A percentile compares a stretch with the other conserved stretches of the same genome.
Evolutionary conservation across 2,797 vertebrate species (phyloP).

Genomic region (Rhabdophis nuchalis): DNA sequence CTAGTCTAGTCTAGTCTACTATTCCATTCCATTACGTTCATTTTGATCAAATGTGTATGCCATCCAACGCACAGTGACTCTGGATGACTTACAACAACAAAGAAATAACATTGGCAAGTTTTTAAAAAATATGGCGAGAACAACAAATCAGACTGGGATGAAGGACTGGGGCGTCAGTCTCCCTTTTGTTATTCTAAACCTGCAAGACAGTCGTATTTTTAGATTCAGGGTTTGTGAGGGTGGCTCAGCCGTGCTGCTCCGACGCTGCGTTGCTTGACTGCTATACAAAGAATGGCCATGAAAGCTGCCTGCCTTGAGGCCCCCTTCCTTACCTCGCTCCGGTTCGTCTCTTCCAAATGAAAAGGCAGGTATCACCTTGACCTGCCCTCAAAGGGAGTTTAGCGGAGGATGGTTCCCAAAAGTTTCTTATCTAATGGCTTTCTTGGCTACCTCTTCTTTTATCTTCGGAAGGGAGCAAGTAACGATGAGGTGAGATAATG

Average conservation of each 20-base stretch:
- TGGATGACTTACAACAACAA: background rate
- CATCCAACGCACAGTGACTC: background rate
- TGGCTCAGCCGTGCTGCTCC: background rate
- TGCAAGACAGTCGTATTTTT: background rate
- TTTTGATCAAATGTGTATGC: background rate
- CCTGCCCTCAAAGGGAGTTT: background rate
- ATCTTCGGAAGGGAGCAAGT: background rate
- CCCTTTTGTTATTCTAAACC: background rate
- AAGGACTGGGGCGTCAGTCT: background rate
- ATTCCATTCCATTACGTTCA: too few relatives aligned
- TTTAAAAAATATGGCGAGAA: background rate
- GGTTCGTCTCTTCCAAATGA: background rate
- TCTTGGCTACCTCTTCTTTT: background rate
- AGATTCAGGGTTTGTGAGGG: background rate
- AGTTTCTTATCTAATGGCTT: background rate
- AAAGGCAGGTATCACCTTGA: background rate
- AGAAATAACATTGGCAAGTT: background rate
- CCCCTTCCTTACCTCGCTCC: background rate
- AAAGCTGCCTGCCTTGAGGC: background rate
- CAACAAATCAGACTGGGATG: background rate
- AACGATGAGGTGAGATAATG: background rate
- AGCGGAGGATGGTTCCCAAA: background rate
- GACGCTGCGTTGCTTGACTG: background rate
- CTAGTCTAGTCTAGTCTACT: too few relatives aligned
- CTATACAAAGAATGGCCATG: background rate